A percentile compares a stretch with the other conserved stretches of the same genome.
phyloP scores from a whole-genome alignment of 1,140 invertebrate species.

The Cyclina sinensis region DNA sequence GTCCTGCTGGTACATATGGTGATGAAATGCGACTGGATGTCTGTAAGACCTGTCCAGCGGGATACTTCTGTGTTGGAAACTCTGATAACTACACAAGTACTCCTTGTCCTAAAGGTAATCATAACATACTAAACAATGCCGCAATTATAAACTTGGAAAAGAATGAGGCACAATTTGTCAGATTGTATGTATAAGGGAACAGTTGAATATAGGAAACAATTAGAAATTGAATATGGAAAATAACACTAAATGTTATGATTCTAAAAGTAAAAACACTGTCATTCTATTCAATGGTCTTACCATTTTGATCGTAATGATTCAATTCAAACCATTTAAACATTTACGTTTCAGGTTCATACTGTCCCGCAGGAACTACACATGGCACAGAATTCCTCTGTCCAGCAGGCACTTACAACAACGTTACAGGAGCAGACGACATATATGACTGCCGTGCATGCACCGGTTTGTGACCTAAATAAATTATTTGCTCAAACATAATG shows the following conservation, averaged over 20 bases:
- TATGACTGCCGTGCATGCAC: conserved; percentile 84
- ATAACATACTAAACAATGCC: neutral
- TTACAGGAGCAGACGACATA: conserved; percentile 74
- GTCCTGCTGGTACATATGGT: conserved; percentile 81
- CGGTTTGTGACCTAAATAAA: conserved; percentile 73
- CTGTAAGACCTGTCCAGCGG: conserved; percentile 80
- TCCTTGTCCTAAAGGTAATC: conserved; percentile 83
- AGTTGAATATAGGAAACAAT: too few relatives aligned
- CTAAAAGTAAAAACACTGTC: too few relatives aligned
- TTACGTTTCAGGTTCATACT: conserved; percentile 80
- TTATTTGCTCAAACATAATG: too few relatives aligned
- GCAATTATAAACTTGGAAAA: too few relatives aligned
- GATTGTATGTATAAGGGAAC: too few relatives aligned
- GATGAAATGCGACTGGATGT: conserved; percentile 78
- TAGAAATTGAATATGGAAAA: too few relatives aligned
- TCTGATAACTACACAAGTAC: conserved; percentile 79
- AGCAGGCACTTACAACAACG: conserved; percentile 85
- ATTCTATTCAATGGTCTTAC: too few relatives aligned
- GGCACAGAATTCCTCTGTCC: conserved; percentile 80
- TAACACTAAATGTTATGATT: too few relatives aligned
- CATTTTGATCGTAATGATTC: too few relatives aligned
- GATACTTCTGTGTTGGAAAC: conserved; percentile 83
- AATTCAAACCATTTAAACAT: too few relatives aligned
- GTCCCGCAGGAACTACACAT: conserved; percentile 78
- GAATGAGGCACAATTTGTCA: too few relatives aligned